These are phyloP conservation scores for Boloria selene DNA, from an alignment of 2,888 invertebrate genomes.

Conservation along the genomic window DNA sequence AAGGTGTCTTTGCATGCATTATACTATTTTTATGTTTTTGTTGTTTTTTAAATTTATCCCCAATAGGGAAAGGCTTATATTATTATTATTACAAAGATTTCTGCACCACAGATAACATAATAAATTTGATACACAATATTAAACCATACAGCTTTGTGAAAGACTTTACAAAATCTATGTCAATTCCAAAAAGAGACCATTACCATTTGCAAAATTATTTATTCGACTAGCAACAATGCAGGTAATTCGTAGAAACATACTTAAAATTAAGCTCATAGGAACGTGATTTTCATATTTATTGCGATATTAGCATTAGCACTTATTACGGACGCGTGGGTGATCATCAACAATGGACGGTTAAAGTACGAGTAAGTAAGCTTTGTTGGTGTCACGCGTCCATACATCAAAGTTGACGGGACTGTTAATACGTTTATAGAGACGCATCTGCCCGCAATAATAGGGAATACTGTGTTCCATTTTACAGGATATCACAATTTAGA, in stretches of 20 bases:
- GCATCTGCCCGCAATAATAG: conserved; percentile 47
- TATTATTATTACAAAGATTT: too few species aligned
- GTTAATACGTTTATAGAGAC: conserved; percentile 41
- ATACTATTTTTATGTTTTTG: too few species aligned
- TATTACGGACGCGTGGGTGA: conserved; percentile 45
- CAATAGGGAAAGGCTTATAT: too few species aligned
- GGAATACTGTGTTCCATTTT: conserved; percentile 16
- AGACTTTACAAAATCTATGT: too few species aligned
- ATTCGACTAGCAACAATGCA: not conserved
- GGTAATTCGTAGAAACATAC: conserved; percentile 2
- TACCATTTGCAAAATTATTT: too few species aligned
- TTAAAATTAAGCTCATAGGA: conserved; percentile 7
- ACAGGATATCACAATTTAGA: not conserved
- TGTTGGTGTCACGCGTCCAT: conserved; percentile 66
- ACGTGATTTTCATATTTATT: conserved; percentile 54
- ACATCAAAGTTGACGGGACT: conserved; percentile 57
- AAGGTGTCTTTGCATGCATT: too few species aligned
- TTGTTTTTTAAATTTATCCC: too few species aligned
- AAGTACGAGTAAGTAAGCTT: conserved; percentile 49
- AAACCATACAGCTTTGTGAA: too few species aligned
- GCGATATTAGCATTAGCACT: conserved; percentile 52
- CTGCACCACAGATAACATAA: too few species aligned
- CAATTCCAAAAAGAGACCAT: too few species aligned
- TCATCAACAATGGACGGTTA: conserved; percentile 47
- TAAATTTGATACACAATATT: too few species aligned